phyloP scores from a whole-genome alignment of 1,140 invertebrate species.

The Phenacoccus solenopsis region DNA sequence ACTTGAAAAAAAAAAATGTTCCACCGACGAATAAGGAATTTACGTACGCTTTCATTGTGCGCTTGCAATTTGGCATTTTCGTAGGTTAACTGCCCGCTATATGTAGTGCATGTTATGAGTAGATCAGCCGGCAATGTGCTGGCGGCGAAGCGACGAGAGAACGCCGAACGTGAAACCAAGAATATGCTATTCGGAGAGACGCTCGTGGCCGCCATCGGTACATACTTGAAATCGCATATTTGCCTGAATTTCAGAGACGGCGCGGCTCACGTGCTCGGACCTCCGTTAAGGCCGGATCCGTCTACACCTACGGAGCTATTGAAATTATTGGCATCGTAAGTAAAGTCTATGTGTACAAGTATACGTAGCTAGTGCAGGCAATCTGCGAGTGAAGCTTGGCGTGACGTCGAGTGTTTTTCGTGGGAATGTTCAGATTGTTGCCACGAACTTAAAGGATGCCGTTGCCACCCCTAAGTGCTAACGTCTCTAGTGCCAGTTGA shows the following conservation, averaged over 20 bases:
- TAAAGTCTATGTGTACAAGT: too few relatives aligned
- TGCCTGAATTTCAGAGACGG: constrained; percentile 57
- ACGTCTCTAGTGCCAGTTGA: too few relatives aligned
- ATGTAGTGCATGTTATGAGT: constrained; percentile 95
- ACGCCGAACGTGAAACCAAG: constrained; percentile 37
- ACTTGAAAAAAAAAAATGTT: too few relatives aligned
- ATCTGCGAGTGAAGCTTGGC: too few relatives aligned
- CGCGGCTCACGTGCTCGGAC: constrained; percentile 80
- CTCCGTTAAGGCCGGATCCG: constrained; percentile 75
- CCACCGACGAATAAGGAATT: too few relatives aligned
- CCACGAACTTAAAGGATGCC: too few relatives aligned
- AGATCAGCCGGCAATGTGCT: constrained; percentile 73
- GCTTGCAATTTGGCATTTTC: constrained; percentile 28
- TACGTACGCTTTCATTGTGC: background rate
- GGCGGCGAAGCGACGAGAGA: constrained; percentile 51
- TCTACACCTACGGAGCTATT: constrained; percentile 55
- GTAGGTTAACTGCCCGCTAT: constrained; percentile 61
- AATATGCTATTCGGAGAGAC: constrained; percentile 73
- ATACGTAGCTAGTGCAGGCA: too few relatives aligned
- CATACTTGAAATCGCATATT: constrained; percentile 43
- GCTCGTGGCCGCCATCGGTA: constrained; percentile 73
- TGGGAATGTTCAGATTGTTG: too few relatives aligned
- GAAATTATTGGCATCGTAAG: constrained; percentile 54
- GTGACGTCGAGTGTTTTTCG: too few relatives aligned
- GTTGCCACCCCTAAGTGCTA: too few relatives aligned